These are phyloP conservation scores for Myotis vivesi DNA, from an alignment of 2,797 vertebrate genomes.

Conservation along the genomic window DNA sequence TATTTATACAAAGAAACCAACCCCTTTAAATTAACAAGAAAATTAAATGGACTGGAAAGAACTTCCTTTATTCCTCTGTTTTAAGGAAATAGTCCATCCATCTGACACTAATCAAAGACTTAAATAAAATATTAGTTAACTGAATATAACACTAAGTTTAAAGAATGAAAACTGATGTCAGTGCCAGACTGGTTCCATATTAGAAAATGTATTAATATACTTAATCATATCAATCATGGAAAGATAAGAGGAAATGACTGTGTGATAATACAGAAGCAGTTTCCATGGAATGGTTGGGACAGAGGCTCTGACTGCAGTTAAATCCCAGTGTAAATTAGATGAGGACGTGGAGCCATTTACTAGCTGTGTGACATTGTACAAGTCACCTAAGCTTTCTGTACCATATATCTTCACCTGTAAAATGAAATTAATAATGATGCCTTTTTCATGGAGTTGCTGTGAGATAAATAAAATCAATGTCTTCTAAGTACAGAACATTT, in stretches of 20 bases:
- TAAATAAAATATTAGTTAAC: conserved; percentile 58
- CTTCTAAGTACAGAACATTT: background rate
- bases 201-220: conserved; percentile 33
- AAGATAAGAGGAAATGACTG: background rate
- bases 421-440: background rate
- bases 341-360: background rate
- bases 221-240: conserved; percentile 20
- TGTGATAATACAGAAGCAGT: background rate
- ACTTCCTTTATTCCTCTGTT: conserved; percentile 22
- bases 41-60: conserved; percentile 48
- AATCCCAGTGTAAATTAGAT: background rate
- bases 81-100: conserved; percentile 42
- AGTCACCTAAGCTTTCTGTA: background rate
- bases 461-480: conserved; percentile 17
- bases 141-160: conserved; percentile 33
- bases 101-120: conserved; percentile 41
- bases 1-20: conserved; percentile 46
- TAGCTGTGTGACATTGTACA: background rate
- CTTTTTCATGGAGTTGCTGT: background rate
- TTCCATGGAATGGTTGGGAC: background rate
- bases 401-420: background rate
- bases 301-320: background rate
- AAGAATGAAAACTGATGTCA: conserved; percentile 27
- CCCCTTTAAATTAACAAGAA: conserved; percentile 50
- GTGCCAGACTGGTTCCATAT: background rate